phyloP scores from a whole-genome alignment of 2,797 vertebrate genomes.

The Sebastes matsubarae region DNA sequence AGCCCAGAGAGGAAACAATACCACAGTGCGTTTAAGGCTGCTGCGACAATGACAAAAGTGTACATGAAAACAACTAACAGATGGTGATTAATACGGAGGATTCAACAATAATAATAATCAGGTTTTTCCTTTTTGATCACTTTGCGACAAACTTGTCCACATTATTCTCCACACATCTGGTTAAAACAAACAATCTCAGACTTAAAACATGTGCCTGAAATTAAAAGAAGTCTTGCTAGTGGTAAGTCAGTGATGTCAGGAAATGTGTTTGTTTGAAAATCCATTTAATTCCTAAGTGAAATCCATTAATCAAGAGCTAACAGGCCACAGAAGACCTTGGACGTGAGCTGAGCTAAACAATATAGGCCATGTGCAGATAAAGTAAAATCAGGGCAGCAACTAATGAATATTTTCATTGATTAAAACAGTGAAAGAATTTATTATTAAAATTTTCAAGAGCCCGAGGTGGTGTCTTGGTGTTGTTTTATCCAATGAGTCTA shows the following conservation, averaged over 20 bases:
- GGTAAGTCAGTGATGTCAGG: slow-evolving; percentile 8
- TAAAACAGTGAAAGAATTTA: not conserved
- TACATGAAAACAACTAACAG: not conserved
- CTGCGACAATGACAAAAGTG: not conserved
- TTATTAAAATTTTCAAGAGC: not conserved
- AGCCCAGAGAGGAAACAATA: slow-evolving; percentile 12
- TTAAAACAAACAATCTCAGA: not conserved
- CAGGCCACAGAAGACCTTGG: not conserved
- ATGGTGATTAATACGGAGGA: not conserved
- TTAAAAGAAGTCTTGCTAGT: not conserved
- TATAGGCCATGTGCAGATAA: not conserved
- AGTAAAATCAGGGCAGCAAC: not conserved
- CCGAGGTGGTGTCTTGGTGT: not conserved
- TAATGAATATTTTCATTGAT: not conserved
- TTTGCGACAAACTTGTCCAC: not conserved
- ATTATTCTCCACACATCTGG: not conserved
- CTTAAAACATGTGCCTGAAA: not conserved
- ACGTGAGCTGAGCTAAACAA: not conserved
- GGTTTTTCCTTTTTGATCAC: not conserved
- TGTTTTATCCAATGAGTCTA: not conserved
- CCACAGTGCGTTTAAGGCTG: not conserved
- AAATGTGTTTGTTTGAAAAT: slow-evolving; percentile 30
- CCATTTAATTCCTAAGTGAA: slow-evolving; percentile 4
- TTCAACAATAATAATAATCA: not conserved
- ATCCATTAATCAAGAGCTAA: not conserved